Base-by-base conservation (phyloP, 2,113 vertebrate genomes). In the Scophthalmus maximus region DNA sequence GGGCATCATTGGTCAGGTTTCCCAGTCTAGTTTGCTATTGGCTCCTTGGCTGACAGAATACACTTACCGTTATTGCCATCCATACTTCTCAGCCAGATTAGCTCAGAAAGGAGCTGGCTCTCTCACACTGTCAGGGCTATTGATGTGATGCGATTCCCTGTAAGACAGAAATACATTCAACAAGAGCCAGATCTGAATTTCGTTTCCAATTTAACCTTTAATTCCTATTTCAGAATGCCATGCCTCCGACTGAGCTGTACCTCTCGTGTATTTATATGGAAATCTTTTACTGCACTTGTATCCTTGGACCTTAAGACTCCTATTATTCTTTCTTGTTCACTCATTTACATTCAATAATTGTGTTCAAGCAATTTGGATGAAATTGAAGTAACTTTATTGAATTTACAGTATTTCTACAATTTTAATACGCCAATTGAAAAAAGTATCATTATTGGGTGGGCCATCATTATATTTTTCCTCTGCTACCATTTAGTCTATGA, bases 51-150 rank as follows among this genome's bases (percentile, higher is more conserved):
- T 25, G 22, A 56, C 51, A 55, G 1, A 17, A 27, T 3, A 70
- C 87, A 38, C 4, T 38, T 38, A 4, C 36, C 5, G 36, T 9
- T 38, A 1, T 14, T 15, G 3, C 36, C 36, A 5, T 76, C 85
- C 90, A 91, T 89, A 3, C 52, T 70, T 26, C 22, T 0, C 0
- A 59, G n/a, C n/a, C 42, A 20, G n/a, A n/a, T n/a, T n/a, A n/a
- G n/a, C n/a, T n/a, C n/a, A n/a, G n/a, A n/a, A n/a, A 46, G 6
- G 8, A 46, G n/a, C 3, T 36, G 34, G 8, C 34, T 36, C 34
- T 36, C n/a, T n/a, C 51, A 32, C 20, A 38, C 51, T 40, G 44
- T 1, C 34, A 62, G 18, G 58, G 38, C 14, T n/a, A 27, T 4
- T 10, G 26, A 36, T 23, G 0, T 1, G 11, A 57, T 32, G 0